These are phyloP conservation scores for Halcyon badia DNA, from an alignment of 2,797 vertebrate genomes.

Conservation along the genomic window DNA sequence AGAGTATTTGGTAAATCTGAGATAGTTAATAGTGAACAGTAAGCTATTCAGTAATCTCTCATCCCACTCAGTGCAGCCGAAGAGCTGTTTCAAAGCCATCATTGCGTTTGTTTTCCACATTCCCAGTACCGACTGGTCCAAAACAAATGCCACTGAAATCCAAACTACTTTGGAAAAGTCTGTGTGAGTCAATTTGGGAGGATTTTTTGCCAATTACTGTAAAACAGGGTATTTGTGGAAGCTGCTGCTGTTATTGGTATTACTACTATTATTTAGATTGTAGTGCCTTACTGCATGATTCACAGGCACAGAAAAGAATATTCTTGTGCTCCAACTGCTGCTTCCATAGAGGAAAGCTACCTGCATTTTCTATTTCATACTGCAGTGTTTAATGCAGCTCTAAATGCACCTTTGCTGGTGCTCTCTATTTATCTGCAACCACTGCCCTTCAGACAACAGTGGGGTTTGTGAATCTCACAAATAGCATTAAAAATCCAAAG, in stretches of 20 bases:
- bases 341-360: not conserved
- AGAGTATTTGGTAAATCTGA: not conserved
- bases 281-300: not conserved
- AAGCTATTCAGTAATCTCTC: not conserved
- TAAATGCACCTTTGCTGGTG: not conserved
- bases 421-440: not conserved
- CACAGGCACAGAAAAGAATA: not conserved
- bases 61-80: not conserved
- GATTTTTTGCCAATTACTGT: not conserved
- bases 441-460: not conserved
- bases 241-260: not conserved
- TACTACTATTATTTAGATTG: not conserved
- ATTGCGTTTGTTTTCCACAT: not conserved
- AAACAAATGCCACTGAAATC: not conserved
- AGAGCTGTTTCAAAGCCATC: not conserved
- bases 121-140: not conserved
- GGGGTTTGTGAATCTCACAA: not conserved
- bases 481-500: not conserved
- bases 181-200: not conserved
- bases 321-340: not conserved
- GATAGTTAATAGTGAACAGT: too few species aligned
- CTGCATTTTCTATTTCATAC: not conserved
- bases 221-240: not conserved
- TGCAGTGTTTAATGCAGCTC: not conserved
- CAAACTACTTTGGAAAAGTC: not conserved